Evolutionary conservation across 53 echinoderm and acorn worm species (phyloP).

Genomic region (Temnopleurus reevesii): DNA sequence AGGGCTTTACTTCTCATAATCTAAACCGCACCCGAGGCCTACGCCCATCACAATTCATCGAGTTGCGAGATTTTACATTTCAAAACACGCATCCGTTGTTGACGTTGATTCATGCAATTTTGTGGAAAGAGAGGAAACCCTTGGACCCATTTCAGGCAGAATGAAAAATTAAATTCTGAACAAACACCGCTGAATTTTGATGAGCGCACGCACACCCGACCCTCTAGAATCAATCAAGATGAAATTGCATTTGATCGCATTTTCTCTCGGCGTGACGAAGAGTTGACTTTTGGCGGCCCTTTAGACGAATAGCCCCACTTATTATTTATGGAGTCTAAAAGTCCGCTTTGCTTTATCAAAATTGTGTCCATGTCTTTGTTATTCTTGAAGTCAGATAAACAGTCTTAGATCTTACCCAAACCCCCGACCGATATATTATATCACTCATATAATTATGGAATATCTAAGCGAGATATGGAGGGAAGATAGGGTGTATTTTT

Average conservation of each 20-base stretch:
- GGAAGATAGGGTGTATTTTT: not conserved
- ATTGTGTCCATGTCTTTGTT: not conserved
- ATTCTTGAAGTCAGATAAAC: constrained; percentile 8
- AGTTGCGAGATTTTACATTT: too few species aligned
- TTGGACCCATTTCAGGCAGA: too few species aligned
- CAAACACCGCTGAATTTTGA: too few species aligned
- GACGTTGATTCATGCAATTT: too few species aligned
- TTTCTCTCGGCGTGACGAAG: not conserved
- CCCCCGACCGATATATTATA: too few species aligned
- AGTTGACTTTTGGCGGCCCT: not conserved
- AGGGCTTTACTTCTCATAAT: too few species aligned
- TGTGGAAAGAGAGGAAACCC: too few species aligned
- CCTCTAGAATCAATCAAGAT: too few species aligned
- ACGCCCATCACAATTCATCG: too few species aligned
- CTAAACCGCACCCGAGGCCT: too few species aligned
- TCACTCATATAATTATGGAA: not conserved
- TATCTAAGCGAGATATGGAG: not conserved
- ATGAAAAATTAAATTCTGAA: not conserved
- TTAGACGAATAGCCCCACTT: not conserved
- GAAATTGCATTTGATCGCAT: not conserved
- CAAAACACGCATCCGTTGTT: too few species aligned
- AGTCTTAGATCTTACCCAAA: not conserved
- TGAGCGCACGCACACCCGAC: not conserved
- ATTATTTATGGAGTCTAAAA: constrained; percentile 22
- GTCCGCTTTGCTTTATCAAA: not conserved